Evolutionary conservation across 2,113 vertebrate species (phyloP).

Genomic region (Bagarius yarrelli): DNA sequence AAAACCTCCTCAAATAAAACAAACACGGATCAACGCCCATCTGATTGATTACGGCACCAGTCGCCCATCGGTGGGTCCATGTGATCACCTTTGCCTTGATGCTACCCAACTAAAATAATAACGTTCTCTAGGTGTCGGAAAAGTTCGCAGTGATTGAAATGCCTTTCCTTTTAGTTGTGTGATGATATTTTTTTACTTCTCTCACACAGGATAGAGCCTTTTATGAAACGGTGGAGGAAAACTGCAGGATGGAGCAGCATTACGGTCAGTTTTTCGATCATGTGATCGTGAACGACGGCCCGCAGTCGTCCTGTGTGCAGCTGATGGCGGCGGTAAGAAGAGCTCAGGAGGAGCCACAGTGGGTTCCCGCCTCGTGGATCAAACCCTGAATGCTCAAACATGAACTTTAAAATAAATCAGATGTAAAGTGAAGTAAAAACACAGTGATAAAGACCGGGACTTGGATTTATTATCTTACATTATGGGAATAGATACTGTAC

Average conservation of each 20-base stretch:
- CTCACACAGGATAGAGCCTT: slow-evolving; percentile 86
- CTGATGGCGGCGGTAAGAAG: slow-evolving; percentile 74
- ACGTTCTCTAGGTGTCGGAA: background rate
- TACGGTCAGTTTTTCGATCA: slow-evolving; percentile 90
- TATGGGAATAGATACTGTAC: background rate
- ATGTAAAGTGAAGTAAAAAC: background rate
- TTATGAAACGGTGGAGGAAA: slow-evolving; percentile 85
- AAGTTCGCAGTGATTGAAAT: background rate
- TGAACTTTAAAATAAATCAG: background rate
- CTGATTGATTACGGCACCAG: slow-evolving; percentile 86
- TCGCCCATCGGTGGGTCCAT: slow-evolving; percentile 77
- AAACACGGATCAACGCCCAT: slow-evolving; percentile 79
- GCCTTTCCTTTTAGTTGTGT: background rate
- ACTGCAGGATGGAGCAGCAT: slow-evolving; percentile 82
- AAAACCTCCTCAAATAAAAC: slow-evolving; percentile 85
- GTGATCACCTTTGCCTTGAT: background rate
- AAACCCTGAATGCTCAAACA: slow-evolving; percentile 63
- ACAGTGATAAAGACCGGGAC: background rate
- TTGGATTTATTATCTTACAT: background rate
- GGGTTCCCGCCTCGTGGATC: slow-evolving; percentile 90
- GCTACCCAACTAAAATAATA: background rate
- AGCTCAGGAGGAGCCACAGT: slow-evolving; percentile 88
- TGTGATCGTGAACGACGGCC: slow-evolving; percentile 84
- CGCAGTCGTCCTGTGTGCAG: slow-evolving; percentile 79
- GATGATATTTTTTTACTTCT: background rate